Evolutionary conservation across 2,113 vertebrate species (phyloP).

Genomic region (Dipodomys spectabilis): DNA sequence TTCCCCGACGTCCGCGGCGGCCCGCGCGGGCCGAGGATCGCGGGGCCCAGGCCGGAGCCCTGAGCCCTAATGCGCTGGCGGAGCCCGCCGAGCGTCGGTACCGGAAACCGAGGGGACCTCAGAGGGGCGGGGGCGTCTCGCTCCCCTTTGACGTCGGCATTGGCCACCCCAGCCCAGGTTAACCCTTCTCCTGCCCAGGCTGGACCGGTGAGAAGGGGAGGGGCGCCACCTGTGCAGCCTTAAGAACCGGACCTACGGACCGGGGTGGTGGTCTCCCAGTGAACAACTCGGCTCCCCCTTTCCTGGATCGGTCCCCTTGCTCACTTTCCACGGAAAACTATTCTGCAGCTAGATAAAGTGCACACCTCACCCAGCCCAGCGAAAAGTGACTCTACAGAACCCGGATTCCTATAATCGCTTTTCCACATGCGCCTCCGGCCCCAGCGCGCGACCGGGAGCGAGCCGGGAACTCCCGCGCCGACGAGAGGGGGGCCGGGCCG

Average conservation of each 20-base stretch:
- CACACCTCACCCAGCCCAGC: slow-evolving; percentile 63
- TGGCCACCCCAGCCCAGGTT: slow-evolving; percentile 63
- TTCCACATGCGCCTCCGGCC: slow-evolving; percentile 76
- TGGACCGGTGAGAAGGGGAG: background rate
- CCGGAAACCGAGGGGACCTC: slow-evolving; percentile 72
- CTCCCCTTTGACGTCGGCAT: slow-evolving; percentile 64
- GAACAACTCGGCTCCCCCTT: background rate
- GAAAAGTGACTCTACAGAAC: slow-evolving; percentile 80
- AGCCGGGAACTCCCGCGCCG: slow-evolving; percentile 35
- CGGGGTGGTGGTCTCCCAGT: background rate
- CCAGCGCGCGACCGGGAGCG: slow-evolving; percentile 63
- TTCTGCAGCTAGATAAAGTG: slow-evolving; percentile 57
- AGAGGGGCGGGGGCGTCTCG: slow-evolving; percentile 63
- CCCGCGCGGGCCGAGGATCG: background rate
- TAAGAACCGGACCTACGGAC: accelerated
- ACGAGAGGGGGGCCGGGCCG: slow-evolving; percentile 30
- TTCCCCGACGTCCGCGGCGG: slow-evolving; percentile 32
- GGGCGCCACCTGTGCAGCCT: slow-evolving; percentile 66
- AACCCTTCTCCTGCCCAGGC: slow-evolving; percentile 66
- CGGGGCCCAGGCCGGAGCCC: background rate
- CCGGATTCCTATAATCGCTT: slow-evolving; percentile 71
- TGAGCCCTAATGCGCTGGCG: background rate
- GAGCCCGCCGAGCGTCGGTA: background rate
- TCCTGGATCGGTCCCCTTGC: background rate
- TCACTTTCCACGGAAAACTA: slow-evolving; percentile 52